Percentiles rank a stretch among this genome's conserved stretches.
These are phyloP conservation scores for Pedionomus torquatus DNA, from an alignment of 2,113 vertebrate genomes.

Conservation along the genomic window DNA sequence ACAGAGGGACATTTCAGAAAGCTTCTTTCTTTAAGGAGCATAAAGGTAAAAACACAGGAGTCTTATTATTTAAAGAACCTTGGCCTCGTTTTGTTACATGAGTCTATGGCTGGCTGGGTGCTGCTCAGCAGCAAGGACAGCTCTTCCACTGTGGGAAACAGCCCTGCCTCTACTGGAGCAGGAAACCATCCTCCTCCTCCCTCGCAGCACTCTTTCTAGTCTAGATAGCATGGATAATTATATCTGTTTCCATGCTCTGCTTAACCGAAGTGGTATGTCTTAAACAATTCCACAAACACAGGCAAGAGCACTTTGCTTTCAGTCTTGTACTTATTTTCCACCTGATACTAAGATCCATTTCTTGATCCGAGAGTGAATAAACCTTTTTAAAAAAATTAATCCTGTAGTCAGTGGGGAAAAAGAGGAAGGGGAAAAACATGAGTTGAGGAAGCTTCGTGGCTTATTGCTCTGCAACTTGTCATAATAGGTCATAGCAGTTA, in stretches of 20 bases:
- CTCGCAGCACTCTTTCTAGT: slow-evolving; percentile 12
- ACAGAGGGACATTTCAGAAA: not conserved
- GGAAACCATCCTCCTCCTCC: not conserved
- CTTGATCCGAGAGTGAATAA: slow-evolving; percentile 15
- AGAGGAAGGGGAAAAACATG: not conserved
- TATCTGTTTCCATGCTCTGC: slow-evolving; percentile 27
- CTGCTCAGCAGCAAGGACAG: not conserved
- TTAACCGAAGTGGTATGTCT: slow-evolving; percentile 36
- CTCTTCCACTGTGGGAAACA: not conserved
- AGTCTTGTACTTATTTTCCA: slow-evolving; percentile 5
- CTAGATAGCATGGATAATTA: slow-evolving; percentile 39
- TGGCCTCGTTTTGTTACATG: not conserved
- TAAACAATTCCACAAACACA: slow-evolving; percentile 48
- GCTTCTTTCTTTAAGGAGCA: not conserved
- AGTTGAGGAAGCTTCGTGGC: not conserved
- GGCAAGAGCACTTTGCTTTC: not conserved
- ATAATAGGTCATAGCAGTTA: not conserved
- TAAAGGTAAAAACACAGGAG: not conserved
- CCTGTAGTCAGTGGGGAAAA: not conserved
- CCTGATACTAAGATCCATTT: not conserved
- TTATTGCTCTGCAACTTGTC: slow-evolving; percentile 2
- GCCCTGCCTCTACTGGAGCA: not conserved
- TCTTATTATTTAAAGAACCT: not conserved
- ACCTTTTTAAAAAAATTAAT: slow-evolving; percentile 24
- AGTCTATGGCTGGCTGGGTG: not conserved